These are phyloP conservation scores for Apodemia mormo DNA, from an alignment of 2,888 invertebrate genomes.

Conservation along the genomic window DNA sequence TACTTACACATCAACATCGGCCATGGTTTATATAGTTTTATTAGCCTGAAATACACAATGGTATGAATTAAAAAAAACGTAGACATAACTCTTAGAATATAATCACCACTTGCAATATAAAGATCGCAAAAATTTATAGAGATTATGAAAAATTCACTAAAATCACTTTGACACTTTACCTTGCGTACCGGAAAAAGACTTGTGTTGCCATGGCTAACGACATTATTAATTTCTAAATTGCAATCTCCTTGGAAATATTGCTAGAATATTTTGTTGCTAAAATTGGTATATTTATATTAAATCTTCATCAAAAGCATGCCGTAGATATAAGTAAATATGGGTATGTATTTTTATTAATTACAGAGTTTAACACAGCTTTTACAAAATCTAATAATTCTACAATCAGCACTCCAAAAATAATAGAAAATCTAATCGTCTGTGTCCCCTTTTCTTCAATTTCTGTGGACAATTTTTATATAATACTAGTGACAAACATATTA, in stretches of 20 bases:
- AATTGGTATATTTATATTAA: no score
- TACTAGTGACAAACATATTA: no score
- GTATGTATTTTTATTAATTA: no score
- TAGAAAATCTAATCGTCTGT: no score
- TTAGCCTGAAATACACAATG: constrained; percentile 74
- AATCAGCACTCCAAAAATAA: no score
- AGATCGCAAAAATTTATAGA: constrained; percentile 59
- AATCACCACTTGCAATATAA: constrained; percentile 40
- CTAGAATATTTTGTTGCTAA: background rate
- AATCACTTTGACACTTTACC: constrained; percentile 77
- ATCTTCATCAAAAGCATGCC: no score
- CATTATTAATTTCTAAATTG: background rate
- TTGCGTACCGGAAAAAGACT: constrained; percentile 77
- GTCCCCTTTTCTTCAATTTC: no score
- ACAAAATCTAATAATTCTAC: no score
- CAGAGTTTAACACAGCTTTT: no score
- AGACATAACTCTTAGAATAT: constrained; percentile 44
- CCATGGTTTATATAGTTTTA: constrained; percentile 83
- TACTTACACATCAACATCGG: constrained; percentile 92
- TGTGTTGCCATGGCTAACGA: constrained; percentile 40
- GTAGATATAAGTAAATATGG: no score
- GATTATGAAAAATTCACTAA: constrained; percentile 61
- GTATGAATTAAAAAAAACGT: constrained; percentile 50
- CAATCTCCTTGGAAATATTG: background rate
- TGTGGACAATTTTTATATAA: no score